Base-by-base conservation (phyloP, 2,113 vertebrate genomes). In the Hirundichthys speculiger region DNA sequence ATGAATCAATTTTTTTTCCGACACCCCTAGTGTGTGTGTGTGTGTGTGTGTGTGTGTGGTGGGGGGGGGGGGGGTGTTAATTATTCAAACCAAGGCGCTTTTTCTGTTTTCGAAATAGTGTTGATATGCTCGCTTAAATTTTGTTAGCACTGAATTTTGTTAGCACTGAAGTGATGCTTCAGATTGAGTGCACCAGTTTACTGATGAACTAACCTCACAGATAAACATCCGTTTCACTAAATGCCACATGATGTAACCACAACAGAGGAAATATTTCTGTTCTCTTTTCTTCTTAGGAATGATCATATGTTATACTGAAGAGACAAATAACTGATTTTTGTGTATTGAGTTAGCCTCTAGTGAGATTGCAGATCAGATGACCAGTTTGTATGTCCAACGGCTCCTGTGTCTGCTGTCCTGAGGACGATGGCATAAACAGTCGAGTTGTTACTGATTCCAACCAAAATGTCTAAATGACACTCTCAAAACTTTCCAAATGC, bases 341-440 rank as follows among this genome's bases (percentile, higher is more conserved):
- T 34, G 30, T n/a, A n/a, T n/a, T n/a, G n/a, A n/a, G n/a, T n/a
- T n/a, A n/a, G n/a, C 30, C 6, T 34, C 30, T 34, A 41, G 16
- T 6, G 46, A 77, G 22, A 64, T 13, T 57, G 48, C 41, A 70
- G 76, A 69, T 87, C 64, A 25, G 51, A 57, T 76, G 52, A 55
- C 63, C 13, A 16, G 1, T 63, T 40, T 47, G 19, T 1, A 24
- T 73, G 53, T 69, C 22, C 11, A 20, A 0, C 18, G 34, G 59
- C 19, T 73, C 62, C 53, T 38, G 58, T 76, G 53, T 57, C 57
- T 47, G 43, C 59, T 77, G 52, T 52, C 69, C 68, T 20, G 13
- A 47, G 18, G 22, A 49, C 69, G 49, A 72, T 63, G 49, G 63
- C 53, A n/a, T n/a, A 46, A 50, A 27, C 38, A 55, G 13, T n/a